Evolutionary conservation across 2,888 invertebrate genomes (phyloP).

Genomic region (Galerucella calmariensis): DNA sequence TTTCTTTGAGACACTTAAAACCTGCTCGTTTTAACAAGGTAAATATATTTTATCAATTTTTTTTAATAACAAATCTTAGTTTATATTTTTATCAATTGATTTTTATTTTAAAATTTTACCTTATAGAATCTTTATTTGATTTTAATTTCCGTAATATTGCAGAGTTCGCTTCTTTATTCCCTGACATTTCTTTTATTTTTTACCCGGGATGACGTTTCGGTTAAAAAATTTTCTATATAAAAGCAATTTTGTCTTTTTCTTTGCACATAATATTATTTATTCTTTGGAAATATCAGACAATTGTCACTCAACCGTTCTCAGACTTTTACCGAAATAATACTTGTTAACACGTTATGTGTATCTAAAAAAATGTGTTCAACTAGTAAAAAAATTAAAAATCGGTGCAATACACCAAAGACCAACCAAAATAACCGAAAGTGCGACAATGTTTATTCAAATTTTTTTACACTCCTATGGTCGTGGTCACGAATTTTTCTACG

Average conservation of each 20-base stretch:
- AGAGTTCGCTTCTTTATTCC: background rate
- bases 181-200: constrained; percentile 2
- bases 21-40: no score
- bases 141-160: background rate
- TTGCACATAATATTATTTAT: background rate
- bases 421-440: constrained; percentile 1
- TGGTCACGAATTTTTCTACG: no score
- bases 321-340: constrained; percentile 4
- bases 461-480: background rate
- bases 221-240: no score
- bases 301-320: background rate
- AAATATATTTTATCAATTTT: no score
- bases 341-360: constrained; percentile 16
- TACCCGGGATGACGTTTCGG: background rate
- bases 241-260: no score
- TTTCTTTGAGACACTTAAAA: no score
- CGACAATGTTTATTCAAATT: background rate
- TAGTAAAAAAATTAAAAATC: background rate
- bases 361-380: constrained; percentile 21
- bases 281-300: background rate
- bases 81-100: no score
- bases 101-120: no score
- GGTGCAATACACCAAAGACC: constrained; percentile 13
- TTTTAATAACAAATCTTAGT: no score
- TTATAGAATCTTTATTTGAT: no score